Base-by-base conservation (phyloP, 2,888 invertebrate genomes). In the Tinea trinotella region DNA sequence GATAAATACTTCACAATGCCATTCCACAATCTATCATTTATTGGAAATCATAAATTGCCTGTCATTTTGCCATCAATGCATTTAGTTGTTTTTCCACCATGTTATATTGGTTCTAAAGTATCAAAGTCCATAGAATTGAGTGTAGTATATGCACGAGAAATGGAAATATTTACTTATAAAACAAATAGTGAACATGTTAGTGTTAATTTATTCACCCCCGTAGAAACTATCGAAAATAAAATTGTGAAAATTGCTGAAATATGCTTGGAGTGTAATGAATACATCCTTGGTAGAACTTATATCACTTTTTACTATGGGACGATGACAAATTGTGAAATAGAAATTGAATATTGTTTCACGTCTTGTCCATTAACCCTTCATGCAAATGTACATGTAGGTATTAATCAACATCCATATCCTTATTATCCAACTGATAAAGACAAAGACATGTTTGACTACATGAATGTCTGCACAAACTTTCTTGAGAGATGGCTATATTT, bases 401-500 rank as follows among this genome's bases (percentile, higher is more conserved):
- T 64, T 1, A 65, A 66, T 54, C 60, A 75, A 3, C 79, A 78
- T 56, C 78, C 84, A 6, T 84, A 76, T 58, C 83, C 85, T 1
- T 83, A 70, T 58, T 85, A 65, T 65, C 84, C 85, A 15, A 55
- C 68, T 34, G 60, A 56, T 13, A 61, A 59, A n/a, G 73, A 83
- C 64, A 57, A 20, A 1, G 60, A 70, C 30, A 62, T 80, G 13
- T 70, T 69, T 59, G 62, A 74, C 13, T 83, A 84, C 57, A 66
- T 82, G 68, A 71, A 73, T 58, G 62, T 46, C 1, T 73, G 76
- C 58, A 63, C 63, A 12, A 57, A 56, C 24, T 85, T 85, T 64
- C 63, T 85, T 44, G 83, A 84, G 59, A 81, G 72, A 59, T 85
- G 85, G 85, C 74, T 85, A 79, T 84, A 75, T 57, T 74, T 74